A percentile compares a stretch with the other conserved stretches of the same genome.
These are phyloP conservation scores for Clarias batrachus DNA, from an alignment of 2,113 vertebrate species.

Conservation along the genomic window DNA sequence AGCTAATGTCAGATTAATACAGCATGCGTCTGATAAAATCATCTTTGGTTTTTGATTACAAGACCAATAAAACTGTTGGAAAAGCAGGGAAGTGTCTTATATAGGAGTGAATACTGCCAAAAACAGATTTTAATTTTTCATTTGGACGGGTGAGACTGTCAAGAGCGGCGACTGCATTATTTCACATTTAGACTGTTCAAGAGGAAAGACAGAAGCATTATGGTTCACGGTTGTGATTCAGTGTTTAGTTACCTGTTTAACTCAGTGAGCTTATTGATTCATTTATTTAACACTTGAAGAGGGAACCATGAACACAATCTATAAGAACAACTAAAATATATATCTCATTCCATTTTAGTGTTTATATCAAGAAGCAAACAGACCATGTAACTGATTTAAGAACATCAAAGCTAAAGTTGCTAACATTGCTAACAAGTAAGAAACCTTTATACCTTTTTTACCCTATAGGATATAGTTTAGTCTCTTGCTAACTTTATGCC, in stretches of 20 bases:
- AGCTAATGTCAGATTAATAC: slow-evolving; percentile 57
- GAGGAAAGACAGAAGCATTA: background rate
- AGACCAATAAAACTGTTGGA: slow-evolving; percentile 8
- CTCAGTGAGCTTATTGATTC: background rate
- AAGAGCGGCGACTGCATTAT: background rate
- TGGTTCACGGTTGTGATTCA: background rate
- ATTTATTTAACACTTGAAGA: background rate
- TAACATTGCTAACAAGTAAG: background rate
- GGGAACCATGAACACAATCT: background rate
- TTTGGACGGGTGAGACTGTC: background rate
- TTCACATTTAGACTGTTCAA: background rate
- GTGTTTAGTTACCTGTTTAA: background rate
- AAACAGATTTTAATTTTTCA: background rate
- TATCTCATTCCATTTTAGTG: background rate
- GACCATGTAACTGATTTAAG: background rate
- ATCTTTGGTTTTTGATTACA: slow-evolving; percentile 21
- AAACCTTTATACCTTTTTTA: background rate
- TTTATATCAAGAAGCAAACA: background rate
- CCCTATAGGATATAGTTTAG: background rate
- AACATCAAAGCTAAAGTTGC: background rate
- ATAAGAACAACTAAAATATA: background rate
- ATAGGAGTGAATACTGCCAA: background rate
- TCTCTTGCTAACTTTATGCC: background rate
- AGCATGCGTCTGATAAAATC: slow-evolving; percentile 32
- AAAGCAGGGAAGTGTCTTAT: background rate